Evolutionary conservation across 1,140 invertebrate genomes (phyloP), one percentile per base, ranked within the genome.

Genomic region (Hylaeus anthracinus): DNA sequence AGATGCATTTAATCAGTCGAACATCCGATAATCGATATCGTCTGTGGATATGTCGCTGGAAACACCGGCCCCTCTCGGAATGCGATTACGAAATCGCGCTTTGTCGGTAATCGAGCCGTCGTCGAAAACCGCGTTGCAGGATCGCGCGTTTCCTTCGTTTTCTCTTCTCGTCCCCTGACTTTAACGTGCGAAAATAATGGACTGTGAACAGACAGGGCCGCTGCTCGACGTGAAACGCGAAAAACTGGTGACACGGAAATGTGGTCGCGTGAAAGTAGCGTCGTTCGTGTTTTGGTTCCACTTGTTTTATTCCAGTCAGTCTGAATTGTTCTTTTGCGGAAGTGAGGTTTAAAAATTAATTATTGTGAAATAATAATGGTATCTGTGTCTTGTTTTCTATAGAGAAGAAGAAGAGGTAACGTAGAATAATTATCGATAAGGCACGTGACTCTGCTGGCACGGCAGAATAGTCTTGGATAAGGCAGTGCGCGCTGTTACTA

Each of bases 1-100:
- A 80, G 78, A 80, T 80, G 78, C 72, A 58, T 74, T 80, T 80
- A 80, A 80, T 80, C 78, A 80, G 71, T 53, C 51, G 51, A 61
- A 80, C 63, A 74, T 73, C 61, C 71, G 71, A 74, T 80, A 74
- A 80, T 80, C 78, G 78, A 80, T 80, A 80, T 26, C 37, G 63
- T 53, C 45, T 10, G 61, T 14, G 63, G 72, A 80, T 60, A 66
- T 37, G 72, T 73, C 71, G 70, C 8, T 66, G 41, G 77, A 51
- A 58, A 61, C 58, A 72, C 12, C 14, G 66, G 39, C 53, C 53
- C 15, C 43, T 41, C 3, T 9, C 1, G 78, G 55, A 80, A 76
- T 70, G 73, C 55, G 55, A 76, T 63, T 61, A 37, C 45, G 48
- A 77, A n/a, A 63, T 56, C 51, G 51, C 9, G 14, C 12, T 37